Percentiles rank a stretch among this genome's conserved stretches.
These are phyloP conservation scores for Takifugu ocellatus DNA, from an alignment of 2,797 vertebrate genomes.

Conservation along the genomic window DNA sequence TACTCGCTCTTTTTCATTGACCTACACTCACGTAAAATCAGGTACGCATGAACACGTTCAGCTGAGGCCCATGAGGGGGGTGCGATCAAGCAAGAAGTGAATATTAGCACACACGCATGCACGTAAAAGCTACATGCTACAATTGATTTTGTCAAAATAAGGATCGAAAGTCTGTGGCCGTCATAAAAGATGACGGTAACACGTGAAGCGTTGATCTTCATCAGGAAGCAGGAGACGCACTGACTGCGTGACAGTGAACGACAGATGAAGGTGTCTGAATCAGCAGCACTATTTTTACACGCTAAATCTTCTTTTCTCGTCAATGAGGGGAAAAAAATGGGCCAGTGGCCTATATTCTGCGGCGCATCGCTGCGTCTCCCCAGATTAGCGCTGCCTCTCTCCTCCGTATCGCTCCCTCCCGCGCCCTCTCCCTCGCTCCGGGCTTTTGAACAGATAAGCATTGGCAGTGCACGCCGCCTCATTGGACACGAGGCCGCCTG, in stretches of 20 bases:
- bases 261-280: constrained; percentile 34
- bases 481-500: constrained; percentile 51
- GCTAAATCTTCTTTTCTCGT: constrained; percentile 62
- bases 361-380: constrained; percentile 52
- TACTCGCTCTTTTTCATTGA: too few relatives aligned
- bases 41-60: too few relatives aligned
- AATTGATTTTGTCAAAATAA: too few relatives aligned
- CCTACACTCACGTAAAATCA: too few relatives aligned
- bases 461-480: constrained; percentile 57
- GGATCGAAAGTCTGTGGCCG: too few relatives aligned
- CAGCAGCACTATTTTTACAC: constrained; percentile 58
- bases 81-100: too few relatives aligned
- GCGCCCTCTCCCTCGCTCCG: constrained; percentile 37
- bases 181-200: too few relatives aligned
- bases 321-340: constrained; percentile 53
- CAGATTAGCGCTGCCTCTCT: constrained; percentile 58
- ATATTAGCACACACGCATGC: too few relatives aligned
- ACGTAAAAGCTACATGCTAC: too few relatives aligned
- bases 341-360: constrained; percentile 69
- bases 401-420: constrained; percentile 21
- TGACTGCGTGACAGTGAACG: neutral
- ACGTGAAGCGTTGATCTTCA: too few relatives aligned
- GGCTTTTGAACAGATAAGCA: constrained; percentile 62
- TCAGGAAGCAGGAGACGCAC: too few relatives aligned
- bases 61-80: too few relatives aligned